Evolutionary conservation across 2,113 vertebrate genomes (phyloP).

Genomic region (Cebus imitator): DNA sequence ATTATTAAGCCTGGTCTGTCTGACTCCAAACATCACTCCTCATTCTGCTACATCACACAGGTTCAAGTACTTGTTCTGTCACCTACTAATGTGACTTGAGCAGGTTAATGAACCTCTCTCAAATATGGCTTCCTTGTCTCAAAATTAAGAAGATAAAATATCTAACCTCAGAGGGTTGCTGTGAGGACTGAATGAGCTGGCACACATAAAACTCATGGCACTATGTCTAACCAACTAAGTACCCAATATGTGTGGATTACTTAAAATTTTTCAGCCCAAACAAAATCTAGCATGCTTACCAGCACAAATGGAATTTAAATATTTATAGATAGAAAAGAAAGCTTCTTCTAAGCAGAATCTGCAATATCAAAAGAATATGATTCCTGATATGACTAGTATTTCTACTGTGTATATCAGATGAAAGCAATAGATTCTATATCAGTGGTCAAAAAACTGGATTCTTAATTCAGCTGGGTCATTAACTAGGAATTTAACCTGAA

Average conservation of each 20-base stretch:
- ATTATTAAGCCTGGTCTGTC: neutral
- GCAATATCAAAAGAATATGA: neutral
- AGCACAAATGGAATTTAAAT: neutral
- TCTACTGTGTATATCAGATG: neutral
- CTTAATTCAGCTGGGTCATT: neutral
- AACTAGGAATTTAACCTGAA: neutral
- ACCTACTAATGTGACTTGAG: neutral
- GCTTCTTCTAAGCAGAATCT: neutral
- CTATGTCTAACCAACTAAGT: neutral
- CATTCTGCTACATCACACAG: neutral
- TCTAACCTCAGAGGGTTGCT: neutral
- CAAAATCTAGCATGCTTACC: neutral
- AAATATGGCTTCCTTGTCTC: neutral
- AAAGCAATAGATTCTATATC: neutral
- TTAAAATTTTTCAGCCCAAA: neutral
- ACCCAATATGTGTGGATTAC: neutral
- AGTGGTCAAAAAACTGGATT: neutral
- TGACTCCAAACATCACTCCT: neutral
- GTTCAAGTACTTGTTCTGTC: neutral
- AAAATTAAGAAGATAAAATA: neutral
- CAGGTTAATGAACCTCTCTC: neutral
- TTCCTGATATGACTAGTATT: neutral
- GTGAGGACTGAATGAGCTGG: neutral
- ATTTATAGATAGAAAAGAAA: neutral
- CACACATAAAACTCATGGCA: neutral